A percentile compares a stretch with the other conserved stretches of the same genome.
Evolutionary conservation across 2,797 vertebrate genomes (phyloP).

Genomic region (Otus scops): DNA sequence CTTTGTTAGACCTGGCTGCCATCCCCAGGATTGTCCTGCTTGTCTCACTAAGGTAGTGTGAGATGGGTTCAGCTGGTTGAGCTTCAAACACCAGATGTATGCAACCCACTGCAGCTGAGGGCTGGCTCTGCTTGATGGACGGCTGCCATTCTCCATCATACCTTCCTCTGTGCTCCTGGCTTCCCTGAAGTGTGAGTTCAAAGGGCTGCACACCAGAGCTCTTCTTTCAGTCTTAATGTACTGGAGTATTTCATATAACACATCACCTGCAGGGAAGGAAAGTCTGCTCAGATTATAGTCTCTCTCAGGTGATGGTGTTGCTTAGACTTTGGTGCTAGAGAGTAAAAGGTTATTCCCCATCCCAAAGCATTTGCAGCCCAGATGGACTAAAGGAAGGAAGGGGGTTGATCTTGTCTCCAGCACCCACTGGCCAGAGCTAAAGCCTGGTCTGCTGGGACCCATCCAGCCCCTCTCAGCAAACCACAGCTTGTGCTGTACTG

Average conservation of each 20-base stretch:
- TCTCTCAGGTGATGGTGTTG: background rate
- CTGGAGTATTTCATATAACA: slow-evolving; percentile 90
- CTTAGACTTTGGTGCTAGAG: background rate
- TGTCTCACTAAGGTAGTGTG: background rate
- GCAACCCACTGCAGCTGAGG: background rate
- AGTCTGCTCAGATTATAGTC: background rate
- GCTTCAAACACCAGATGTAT: background rate
- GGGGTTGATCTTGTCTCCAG: background rate
- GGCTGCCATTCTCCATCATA: background rate
- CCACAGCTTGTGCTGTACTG: background rate
- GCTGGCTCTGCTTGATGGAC: background rate
- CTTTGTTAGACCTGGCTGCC: background rate
- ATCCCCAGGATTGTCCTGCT: background rate
- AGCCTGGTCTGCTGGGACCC: background rate
- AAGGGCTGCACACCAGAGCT: slow-evolving; percentile 68
- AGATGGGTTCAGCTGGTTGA: background rate
- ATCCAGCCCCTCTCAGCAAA: background rate
- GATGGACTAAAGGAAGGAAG: background rate
- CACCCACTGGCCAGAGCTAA: background rate
- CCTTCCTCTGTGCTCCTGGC: slow-evolving; percentile 32
- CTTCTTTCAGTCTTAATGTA: slow-evolving; percentile 87
- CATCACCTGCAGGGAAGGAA: slow-evolving; percentile 80
- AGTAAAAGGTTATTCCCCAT: background rate
- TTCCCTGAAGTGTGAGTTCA: slow-evolving; percentile 24
- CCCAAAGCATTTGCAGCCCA: background rate